Percentiles rank a stretch among this genome's conserved stretches.
phyloP scores from a whole-genome alignment of 2,113 vertebrate genomes.

The Clarias magur region DNA sequence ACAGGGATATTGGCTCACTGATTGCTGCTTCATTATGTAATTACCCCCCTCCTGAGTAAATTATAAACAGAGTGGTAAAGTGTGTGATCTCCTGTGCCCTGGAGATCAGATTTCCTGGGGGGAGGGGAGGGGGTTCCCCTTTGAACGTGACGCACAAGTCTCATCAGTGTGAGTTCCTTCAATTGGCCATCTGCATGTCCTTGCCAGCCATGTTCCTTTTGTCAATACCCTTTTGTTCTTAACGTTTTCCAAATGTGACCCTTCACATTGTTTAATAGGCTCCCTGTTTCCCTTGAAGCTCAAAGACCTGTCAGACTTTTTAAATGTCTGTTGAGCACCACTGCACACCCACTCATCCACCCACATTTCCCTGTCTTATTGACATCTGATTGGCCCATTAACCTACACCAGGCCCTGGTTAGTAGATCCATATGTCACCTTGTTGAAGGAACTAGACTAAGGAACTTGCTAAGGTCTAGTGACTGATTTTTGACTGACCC shows the following conservation, averaged over 20 bases:
- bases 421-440: slow-evolving; percentile 64
- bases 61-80: slow-evolving; percentile 67
- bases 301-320: slow-evolving; percentile 67
- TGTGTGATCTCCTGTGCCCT: slow-evolving; percentile 57
- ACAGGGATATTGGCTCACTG: slow-evolving; percentile 32
- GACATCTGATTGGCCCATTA: slow-evolving; percentile 87
- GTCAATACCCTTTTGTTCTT: slow-evolving; percentile 62
- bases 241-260: slow-evolving; percentile 74
- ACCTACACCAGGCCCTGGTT: slow-evolving; percentile 66
- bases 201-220: slow-evolving; percentile 38
- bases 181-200: slow-evolving; percentile 54
- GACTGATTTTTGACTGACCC: slow-evolving; percentile 35
- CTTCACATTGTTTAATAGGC: slow-evolving; percentile 17
- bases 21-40: slow-evolving; percentile 63
- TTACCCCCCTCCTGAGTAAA: slow-evolving; percentile 58
- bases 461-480: slow-evolving; percentile 54
- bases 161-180: slow-evolving; percentile 50
- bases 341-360: slow-evolving; percentile 11
- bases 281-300: slow-evolving; percentile 42
- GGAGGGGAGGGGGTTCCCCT: slow-evolving; percentile 33
- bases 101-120: slow-evolving; percentile 46
- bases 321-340: slow-evolving; percentile 40
- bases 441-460: slow-evolving; percentile 52
- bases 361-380: slow-evolving; percentile 69
- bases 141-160: slow-evolving; percentile 53